These are phyloP conservation scores for Trichogramma dendrolimi DNA, from an alignment of 2,888 invertebrate genomes.

Conservation along the genomic window DNA sequence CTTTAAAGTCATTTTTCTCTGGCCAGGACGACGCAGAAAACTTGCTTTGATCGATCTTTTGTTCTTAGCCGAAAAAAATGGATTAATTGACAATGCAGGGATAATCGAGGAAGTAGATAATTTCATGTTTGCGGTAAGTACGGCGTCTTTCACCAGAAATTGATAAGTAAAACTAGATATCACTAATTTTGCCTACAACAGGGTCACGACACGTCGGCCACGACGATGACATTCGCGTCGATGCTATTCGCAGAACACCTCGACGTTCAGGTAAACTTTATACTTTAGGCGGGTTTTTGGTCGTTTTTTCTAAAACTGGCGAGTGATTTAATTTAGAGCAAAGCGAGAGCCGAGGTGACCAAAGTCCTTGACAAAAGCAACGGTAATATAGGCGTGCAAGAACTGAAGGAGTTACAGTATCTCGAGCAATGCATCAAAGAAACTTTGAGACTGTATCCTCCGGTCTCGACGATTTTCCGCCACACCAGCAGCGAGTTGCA, in stretches of 20 bases:
- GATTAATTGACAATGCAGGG: slow-evolving; percentile 37
- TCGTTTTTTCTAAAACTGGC: too few species aligned
- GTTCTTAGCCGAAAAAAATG: slow-evolving; percentile 36
- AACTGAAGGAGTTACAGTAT: slow-evolving; percentile 64
- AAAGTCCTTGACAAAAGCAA: slow-evolving; percentile 54
- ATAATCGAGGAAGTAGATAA: slow-evolving; percentile 47
- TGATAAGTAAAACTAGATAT: not conserved
- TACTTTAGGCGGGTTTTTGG: not conserved
- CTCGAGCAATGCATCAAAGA: slow-evolving; percentile 69
- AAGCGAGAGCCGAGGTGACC: slow-evolving; percentile 38
- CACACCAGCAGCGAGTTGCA: slow-evolving; percentile 52
- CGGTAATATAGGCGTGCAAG: slow-evolving; percentile 55
- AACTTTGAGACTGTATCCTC: slow-evolving; percentile 63
- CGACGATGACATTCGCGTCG: slow-evolving; percentile 54
- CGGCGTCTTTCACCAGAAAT: too few species aligned
- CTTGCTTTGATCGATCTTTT: slow-evolving; percentile 44
- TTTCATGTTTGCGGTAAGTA: slow-evolving; percentile 36
- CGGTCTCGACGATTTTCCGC: slow-evolving; percentile 50
- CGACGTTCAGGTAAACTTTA: slow-evolving; percentile 38
- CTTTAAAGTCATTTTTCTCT: slow-evolving; percentile 12
- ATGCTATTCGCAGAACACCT: slow-evolving; percentile 55
- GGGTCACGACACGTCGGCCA: slow-evolving; percentile 64
- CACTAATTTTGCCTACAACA: slow-evolving; percentile 34
- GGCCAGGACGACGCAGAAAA: slow-evolving; percentile 27
- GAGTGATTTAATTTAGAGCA: slow-evolving; percentile 20